Evolutionary conservation across 2,888 invertebrate species (phyloP), one percentile per base, ranked within the genome.

Genomic region (Troides helena): DNA sequence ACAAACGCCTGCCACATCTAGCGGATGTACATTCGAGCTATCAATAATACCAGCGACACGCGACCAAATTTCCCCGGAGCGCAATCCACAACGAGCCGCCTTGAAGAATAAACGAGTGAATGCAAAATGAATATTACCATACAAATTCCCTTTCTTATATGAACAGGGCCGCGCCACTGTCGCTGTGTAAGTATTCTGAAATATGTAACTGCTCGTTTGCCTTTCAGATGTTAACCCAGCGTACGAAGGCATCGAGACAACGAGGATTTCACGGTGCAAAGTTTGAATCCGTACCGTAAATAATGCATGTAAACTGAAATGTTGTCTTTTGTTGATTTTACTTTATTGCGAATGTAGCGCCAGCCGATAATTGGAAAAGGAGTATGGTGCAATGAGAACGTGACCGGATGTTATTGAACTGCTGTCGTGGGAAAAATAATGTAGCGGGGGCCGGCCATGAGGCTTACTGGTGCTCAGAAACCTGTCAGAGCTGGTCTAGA

Each of bases 121-220:
- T 90, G 90, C 90, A 90, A 91, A 91, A 91, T 91, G 90, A 90
- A 91, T 90, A 91, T 92, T 92, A 91, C 90, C 91, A 91, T 91
- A 92, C 90, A 90, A 92, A 92, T 90, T 88, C 83, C 78, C 85
- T 85, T 85, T 88, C 88, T 88, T 89, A 87, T 89, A 89, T 88
- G 87, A 89, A 86, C 85, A 82, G 80, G 80, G 83, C 18, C 61
- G 25, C 81, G 85, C 85, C 84, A 86, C 86, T 87, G 88, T 88
- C 85, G 81, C 30, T 30, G 82, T 81, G 84, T 85, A 87, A 88
- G 87, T 88, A 90, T 89, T 89, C 89, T 88, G 90, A 90, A 90
- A 90, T 90, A 90, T 90, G 87, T 85, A 85, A 86, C 81, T 77
- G 73, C 84, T 83, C 81, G 85, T 53, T 85, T 85, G 73, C 72